These are phyloP conservation scores for Hedya salicella DNA, from an alignment of 2,888 invertebrate species.

Conservation along the genomic window DNA sequence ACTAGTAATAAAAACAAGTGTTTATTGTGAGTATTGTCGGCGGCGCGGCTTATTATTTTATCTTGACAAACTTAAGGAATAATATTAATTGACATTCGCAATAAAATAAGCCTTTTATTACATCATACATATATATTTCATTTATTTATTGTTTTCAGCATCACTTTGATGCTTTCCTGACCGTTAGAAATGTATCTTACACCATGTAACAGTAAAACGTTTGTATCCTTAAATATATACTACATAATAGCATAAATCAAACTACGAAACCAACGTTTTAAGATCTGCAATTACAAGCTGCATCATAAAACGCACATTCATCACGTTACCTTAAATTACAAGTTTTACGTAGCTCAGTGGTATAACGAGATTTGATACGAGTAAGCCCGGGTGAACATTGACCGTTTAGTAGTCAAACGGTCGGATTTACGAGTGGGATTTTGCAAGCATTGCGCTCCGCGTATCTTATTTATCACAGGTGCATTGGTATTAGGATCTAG, in stretches of 20 bases:
- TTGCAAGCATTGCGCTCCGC: constrained; percentile 71
- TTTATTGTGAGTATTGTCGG: neutral
- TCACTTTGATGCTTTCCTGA: too few relatives aligned
- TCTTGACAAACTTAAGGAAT: neutral
- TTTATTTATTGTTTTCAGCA: too few relatives aligned
- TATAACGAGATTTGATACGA: constrained; percentile 25
- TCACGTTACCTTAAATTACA: constrained; percentile 30
- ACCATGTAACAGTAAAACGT: neutral
- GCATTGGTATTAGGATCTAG: constrained; percentile 53
- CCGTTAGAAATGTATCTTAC: too few relatives aligned
- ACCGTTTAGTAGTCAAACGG: constrained; percentile 56
- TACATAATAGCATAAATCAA: constrained; percentile 18
- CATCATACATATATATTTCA: too few relatives aligned
- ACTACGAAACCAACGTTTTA: neutral
- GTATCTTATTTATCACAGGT: constrained; percentile 78
- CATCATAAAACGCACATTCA: constrained; percentile 24
- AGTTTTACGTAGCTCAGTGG: constrained; percentile 22
- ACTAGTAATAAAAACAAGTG: constrained; percentile 16
- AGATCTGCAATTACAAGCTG: constrained; percentile 27
- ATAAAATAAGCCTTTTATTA: too few relatives aligned
- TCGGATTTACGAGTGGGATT: constrained; percentile 71
- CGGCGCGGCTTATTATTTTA: neutral
- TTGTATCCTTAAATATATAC: constrained; percentile 3
- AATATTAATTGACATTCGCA: neutral
- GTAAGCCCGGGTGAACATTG: constrained; percentile 49